These are phyloP conservation scores for Anarsia innoxiella DNA, from an alignment of 2,888 invertebrate genomes.

Conservation along the genomic window DNA sequence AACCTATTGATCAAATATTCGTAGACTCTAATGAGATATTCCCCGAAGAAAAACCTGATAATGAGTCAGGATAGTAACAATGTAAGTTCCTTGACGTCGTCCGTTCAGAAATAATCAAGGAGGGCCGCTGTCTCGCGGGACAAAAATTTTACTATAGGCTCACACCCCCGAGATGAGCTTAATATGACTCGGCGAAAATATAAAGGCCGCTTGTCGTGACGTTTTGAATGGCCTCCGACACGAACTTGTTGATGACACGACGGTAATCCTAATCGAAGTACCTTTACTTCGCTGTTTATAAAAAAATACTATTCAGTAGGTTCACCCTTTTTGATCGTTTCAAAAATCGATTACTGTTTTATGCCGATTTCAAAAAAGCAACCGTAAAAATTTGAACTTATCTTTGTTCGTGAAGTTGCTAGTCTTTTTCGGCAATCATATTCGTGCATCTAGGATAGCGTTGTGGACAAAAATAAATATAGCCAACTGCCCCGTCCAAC, in stretches of 20 bases:
- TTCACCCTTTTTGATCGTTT: too few relatives aligned
- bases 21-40: too few relatives aligned
- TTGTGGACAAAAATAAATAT: slow-evolving; percentile 44
- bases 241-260: background rate
- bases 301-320: too few relatives aligned
- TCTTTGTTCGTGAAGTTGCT: too few relatives aligned
- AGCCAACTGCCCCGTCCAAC: slow-evolving; percentile 29
- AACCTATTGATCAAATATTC: too few relatives aligned
- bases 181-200: slow-evolving; percentile 62
- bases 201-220: slow-evolving; percentile 23
- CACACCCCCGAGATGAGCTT: slow-evolving; percentile 56
- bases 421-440: too few relatives aligned
- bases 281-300: too few relatives aligned
- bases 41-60: slow-evolving; percentile 1
- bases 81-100: slow-evolving; percentile 16
- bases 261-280: background rate
- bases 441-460: slow-evolving; percentile 10
- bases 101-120: slow-evolving; percentile 46
- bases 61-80: slow-evolving; percentile 22
- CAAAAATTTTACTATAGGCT: slow-evolving; percentile 35
- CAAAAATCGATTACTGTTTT: too few relatives aligned
- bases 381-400: too few relatives aligned
- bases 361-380: too few relatives aligned
- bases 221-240: slow-evolving; percentile 19
- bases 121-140: slow-evolving; percentile 47